Percentiles rank a stretch among this genome's conserved stretches.
Conservation (phyloP, 1,140 invertebrate genomes). For the Drosophila nigrodunni region DNA sequence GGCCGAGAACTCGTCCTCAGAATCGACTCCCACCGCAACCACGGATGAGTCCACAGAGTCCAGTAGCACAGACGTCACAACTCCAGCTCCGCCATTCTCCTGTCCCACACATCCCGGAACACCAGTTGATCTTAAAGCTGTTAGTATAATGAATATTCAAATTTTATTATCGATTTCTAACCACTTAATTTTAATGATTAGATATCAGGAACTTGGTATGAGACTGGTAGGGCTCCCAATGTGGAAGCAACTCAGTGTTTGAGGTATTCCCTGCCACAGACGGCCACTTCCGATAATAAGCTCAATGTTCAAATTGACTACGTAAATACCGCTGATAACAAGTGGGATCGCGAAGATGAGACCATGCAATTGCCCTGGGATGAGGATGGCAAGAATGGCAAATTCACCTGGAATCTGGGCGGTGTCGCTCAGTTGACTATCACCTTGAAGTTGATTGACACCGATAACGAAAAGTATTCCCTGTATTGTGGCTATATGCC, state of each 20-base stretch:
- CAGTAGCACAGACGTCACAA: neutral
- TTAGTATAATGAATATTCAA: neutral
- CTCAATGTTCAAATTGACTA: conserved; percentile 1
- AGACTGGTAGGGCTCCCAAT: conserved; percentile 1
- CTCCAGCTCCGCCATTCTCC: neutral
- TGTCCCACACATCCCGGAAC: neutral
- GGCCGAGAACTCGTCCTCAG: neutral
- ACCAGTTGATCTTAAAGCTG: neutral
- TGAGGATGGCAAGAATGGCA: conserved; percentile 16
- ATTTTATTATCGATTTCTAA: neutral
- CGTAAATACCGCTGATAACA: neutral
- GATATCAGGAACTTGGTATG: conserved; percentile 32
- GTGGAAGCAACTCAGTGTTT: conserved; percentile 4
- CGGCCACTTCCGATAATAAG: neutral
- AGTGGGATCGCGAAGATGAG: conserved; percentile 8
- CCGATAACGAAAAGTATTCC: neutral
- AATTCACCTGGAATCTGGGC: conserved; percentile 4
- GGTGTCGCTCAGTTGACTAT: neutral
- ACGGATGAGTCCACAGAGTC: neutral
- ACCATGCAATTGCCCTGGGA: conserved; percentile 8
- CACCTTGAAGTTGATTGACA: conserved; percentile 17
- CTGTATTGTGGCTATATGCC: conserved; percentile 13
- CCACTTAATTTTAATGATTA: neutral
- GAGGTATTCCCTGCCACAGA: neutral
- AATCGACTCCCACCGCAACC: neutral